Evolutionary conservation across 2,888 invertebrate genomes (phyloP).

Genomic region (Hyppa rectilinea): DNA sequence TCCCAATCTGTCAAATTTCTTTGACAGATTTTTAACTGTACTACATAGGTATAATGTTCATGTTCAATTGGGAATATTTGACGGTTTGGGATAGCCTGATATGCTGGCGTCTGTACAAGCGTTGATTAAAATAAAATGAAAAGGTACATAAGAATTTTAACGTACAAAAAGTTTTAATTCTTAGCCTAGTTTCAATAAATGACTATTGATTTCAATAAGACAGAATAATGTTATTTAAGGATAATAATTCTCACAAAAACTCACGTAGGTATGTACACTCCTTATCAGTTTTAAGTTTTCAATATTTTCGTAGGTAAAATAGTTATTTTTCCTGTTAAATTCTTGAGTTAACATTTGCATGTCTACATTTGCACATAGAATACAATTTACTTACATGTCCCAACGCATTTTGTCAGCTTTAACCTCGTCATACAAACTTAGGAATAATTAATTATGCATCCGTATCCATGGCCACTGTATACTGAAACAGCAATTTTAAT

Average conservation of each 20-base stretch:
- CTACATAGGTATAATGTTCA: too few relatives aligned
- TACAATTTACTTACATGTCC: slow-evolving; percentile 31
- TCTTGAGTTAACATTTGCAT: slow-evolving; percentile 15
- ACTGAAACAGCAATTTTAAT: slow-evolving; percentile 26
- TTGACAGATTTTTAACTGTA: too few relatives aligned
- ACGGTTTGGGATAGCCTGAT: too few relatives aligned
- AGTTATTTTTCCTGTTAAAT: slow-evolving; percentile 12
- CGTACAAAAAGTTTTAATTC: not conserved
- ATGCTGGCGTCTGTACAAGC: too few relatives aligned
- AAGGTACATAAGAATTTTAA: too few relatives aligned
- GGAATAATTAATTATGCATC: slow-evolving; percentile 25
- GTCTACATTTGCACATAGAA: not conserved
- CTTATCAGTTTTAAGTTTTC: not conserved
- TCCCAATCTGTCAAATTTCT: too few relatives aligned
- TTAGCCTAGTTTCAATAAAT: not conserved
- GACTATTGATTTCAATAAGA: not conserved
- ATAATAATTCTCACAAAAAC: not conserved
- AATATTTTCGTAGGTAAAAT: slow-evolving; percentile 25
- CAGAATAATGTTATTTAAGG: not conserved
- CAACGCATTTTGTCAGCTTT: slow-evolving; percentile 27
- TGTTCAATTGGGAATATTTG: too few relatives aligned
- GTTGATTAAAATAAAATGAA: too few relatives aligned
- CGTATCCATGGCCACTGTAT: slow-evolving; percentile 17
- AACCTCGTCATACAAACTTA: slow-evolving; percentile 35
- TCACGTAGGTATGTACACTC: too few relatives aligned